Percentiles rank a stretch among this genome's conserved stretches.
These are phyloP conservation scores for Pseudomyrmex dendroicus DNA, from an alignment of 1,140 invertebrate genomes.

Conservation along the genomic window DNA sequence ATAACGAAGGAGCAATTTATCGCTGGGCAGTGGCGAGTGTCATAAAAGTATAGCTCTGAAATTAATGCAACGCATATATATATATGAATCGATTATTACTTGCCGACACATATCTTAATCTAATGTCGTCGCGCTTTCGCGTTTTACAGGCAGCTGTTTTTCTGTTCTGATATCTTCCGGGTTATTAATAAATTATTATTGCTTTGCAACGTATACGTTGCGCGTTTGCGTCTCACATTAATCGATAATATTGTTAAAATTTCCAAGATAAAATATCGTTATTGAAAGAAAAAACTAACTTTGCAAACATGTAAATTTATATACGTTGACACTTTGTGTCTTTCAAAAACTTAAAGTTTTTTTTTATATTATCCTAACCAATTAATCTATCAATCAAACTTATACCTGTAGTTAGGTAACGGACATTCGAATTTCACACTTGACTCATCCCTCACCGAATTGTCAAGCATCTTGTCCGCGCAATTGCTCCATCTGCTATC, in stretches of 20 bases:
- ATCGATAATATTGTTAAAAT: conserved; percentile 8
- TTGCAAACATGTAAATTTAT: background rate
- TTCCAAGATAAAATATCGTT: background rate
- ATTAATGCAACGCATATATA: conserved; percentile 43
- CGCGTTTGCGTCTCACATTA: background rate
- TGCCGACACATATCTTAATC: conserved; percentile 54
- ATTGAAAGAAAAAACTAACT: background rate
- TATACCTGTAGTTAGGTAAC: too few relatives aligned
- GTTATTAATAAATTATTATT: conserved; percentile 55
- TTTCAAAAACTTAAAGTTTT: too few relatives aligned
- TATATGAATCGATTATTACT: conserved; percentile 44
- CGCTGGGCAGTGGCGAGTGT: conserved; percentile 30
- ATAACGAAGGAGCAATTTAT: conserved; percentile 55
- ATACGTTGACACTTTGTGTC: too few relatives aligned
- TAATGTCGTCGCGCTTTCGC: background rate
- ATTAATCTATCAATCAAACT: too few relatives aligned
- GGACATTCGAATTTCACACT: too few relatives aligned
- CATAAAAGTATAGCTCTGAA: conserved; percentile 43
- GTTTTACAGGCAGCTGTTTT: conserved; percentile 33
- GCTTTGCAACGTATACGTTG: background rate
- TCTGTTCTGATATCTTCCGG: conserved; percentile 38
- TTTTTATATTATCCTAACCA: too few relatives aligned
- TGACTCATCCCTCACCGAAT: too few relatives aligned
- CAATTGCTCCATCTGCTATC: too few relatives aligned
- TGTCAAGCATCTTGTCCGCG: too few relatives aligned